These are phyloP conservation scores for Xenopus petersii DNA, from an alignment of 2,797 vertebrate genomes.

Conservation along the genomic window DNA sequence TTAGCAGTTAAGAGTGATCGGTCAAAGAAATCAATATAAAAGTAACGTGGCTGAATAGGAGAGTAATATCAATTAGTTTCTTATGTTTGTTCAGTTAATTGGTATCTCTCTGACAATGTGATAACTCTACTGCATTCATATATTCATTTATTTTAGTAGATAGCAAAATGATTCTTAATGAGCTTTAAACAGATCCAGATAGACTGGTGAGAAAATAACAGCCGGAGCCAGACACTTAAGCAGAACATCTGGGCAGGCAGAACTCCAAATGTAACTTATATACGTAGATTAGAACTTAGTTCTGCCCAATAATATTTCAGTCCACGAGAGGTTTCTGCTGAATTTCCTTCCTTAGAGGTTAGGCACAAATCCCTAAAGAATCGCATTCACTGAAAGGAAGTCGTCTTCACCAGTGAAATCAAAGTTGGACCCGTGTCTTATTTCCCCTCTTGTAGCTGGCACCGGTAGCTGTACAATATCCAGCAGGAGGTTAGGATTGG, in stretches of 20 bases:
- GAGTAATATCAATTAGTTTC: neutral
- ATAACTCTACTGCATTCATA: conserved; percentile 29
- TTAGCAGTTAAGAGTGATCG: conserved; percentile 20
- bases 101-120: conserved; percentile 36
- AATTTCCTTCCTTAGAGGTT: conserved; percentile 33
- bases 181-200: conserved; percentile 28
- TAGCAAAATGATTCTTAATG: conserved; percentile 43
- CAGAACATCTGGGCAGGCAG: conserved; percentile 48
- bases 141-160: conserved; percentile 11
- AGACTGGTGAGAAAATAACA: conserved; percentile 40
- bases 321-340: conserved; percentile 41
- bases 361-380: conserved; percentile 18
- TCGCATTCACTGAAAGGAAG: conserved; percentile 39
- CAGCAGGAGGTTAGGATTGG: conserved; percentile 48
- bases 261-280: conserved; percentile 42
- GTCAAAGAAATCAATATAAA: conserved; percentile 20
- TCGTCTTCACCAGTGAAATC: conserved; percentile 46
- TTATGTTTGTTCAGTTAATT: conserved; percentile 17
- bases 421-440: conserved; percentile 43
- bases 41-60: conserved; percentile 5
- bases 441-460: conserved; percentile 40
- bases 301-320: conserved; percentile 45
- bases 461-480: conserved; percentile 29
- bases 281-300: conserved; percentile 39
- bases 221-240: conserved; percentile 40